phyloP scores from a whole-genome alignment of 2,113 vertebrate species.

The Clarias batrachus region DNA sequence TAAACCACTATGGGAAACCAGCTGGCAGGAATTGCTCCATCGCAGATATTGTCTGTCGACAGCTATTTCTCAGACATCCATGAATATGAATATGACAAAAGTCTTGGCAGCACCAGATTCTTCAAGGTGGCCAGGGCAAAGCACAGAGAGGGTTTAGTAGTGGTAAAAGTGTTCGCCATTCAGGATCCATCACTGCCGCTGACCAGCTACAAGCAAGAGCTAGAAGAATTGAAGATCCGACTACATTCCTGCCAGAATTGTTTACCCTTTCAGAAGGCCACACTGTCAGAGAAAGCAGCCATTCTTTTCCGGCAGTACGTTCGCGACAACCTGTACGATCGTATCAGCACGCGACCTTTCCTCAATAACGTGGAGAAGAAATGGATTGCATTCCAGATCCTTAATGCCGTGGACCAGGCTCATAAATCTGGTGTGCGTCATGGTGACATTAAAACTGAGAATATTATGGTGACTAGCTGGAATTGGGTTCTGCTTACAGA shows the following conservation, averaged over 20 bases:
- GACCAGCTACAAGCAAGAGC: conserved; percentile 92
- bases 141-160: conserved; percentile 91
- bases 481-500: conserved; percentile 97
- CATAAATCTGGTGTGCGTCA: conserved; percentile 93
- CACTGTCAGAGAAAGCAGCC: conserved; percentile 87
- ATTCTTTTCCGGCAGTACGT: conserved; percentile 94
- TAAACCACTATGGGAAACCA: conserved; percentile 88
- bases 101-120: conserved; percentile 94
- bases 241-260: conserved; percentile 93
- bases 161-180: conserved; percentile 98
- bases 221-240: conserved; percentile 94
- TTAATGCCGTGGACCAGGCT: conserved; percentile 91
- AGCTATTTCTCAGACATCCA: conserved; percentile 98
- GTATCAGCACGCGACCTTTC: conserved; percentile 94
- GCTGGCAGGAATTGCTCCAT: conserved; percentile 94
- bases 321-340: conserved; percentile 94
- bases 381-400: conserved; percentile 96
- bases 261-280: conserved; percentile 91
- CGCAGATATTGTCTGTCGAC: conserved; percentile 97
- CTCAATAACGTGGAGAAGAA: conserved; percentile 94
- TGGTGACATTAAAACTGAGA: conserved; percentile 97
- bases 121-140: conserved; percentile 97
- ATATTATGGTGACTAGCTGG: conserved; percentile 98
- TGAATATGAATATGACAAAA: conserved; percentile 95
- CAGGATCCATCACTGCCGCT: conserved; percentile 92